These are phyloP conservation scores for Helogale parvula DNA, from an alignment of 2,113 vertebrate species.

Conservation along the genomic window DNA sequence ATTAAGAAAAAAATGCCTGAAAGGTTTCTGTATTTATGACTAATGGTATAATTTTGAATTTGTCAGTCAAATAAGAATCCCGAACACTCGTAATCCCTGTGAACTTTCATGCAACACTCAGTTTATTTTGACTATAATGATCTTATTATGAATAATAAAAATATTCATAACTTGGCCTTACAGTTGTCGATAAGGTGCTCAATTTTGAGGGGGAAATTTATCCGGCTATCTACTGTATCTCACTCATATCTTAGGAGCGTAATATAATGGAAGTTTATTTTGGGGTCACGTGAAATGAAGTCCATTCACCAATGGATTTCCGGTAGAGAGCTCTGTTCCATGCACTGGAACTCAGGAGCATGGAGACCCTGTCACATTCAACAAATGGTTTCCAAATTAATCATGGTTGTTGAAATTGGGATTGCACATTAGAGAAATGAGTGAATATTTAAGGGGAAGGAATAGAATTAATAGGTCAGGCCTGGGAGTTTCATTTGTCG, in stretches of 20 bases:
- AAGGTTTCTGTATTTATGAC: neutral
- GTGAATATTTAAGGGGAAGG: neutral
- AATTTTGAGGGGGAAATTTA: neutral
- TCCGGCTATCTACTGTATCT: neutral
- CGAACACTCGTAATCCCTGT: neutral
- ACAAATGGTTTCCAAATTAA: neutral
- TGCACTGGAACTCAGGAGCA: neutral
- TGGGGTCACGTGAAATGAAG: neutral
- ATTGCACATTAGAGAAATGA: neutral
- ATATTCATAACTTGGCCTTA: neutral
- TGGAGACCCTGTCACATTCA: neutral
- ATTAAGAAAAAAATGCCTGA: neutral
- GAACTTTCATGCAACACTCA: neutral
- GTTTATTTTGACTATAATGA: neutral
- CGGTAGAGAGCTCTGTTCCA: neutral
- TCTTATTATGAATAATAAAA: neutral
- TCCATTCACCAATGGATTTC: neutral
- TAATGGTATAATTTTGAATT: constrained; percentile 1
- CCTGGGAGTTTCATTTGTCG: neutral
- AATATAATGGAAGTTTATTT: neutral
- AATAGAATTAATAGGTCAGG: neutral
- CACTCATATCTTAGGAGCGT: neutral
- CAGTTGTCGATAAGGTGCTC: neutral
- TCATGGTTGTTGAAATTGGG: neutral
- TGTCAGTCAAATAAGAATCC: neutral